phyloP scores from a whole-genome alignment of 2,797 vertebrate species.

The Hemibagrus guttatus region DNA sequence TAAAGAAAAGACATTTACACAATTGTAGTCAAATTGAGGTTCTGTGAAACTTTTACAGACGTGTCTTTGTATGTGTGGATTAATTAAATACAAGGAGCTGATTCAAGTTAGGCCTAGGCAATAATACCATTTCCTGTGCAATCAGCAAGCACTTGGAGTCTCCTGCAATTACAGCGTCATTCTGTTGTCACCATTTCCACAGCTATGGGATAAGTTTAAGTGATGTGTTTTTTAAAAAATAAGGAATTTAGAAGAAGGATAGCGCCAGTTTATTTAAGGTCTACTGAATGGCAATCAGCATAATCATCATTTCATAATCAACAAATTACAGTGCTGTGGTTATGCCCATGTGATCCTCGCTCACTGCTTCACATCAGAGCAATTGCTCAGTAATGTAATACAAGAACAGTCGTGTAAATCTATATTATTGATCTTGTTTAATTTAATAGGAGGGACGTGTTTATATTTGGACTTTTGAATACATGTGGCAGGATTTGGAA shows the following conservation, averaged over 20 bases:
- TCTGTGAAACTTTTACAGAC: conserved; percentile 49
- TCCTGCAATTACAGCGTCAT: conserved; percentile 70
- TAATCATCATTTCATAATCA: conserved; percentile 61
- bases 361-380: conserved; percentile 52
- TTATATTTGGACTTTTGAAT: conserved; percentile 59
- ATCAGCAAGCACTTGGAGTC: conserved; percentile 73
- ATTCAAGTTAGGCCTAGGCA: conserved; percentile 63
- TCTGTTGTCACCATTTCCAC: conserved; percentile 73
- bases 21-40: conserved; percentile 48
- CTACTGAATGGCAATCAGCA: conserved; percentile 74
- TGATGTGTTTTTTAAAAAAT: conserved; percentile 74
- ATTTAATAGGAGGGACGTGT: conserved; percentile 66
- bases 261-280: conserved; percentile 63
- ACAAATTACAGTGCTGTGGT: conserved; percentile 69
- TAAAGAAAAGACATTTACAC: conserved; percentile 42
- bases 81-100: conserved; percentile 53
- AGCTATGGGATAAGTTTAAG: conserved; percentile 69
- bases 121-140: conserved; percentile 74
- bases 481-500: conserved; percentile 74
- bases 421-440: conserved; percentile 78
- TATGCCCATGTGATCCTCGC: conserved; percentile 64
- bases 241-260: conserved; percentile 75
- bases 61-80: conserved; percentile 45
- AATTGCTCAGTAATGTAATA: conserved; percentile 64
- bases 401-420: conserved; percentile 71